Percentiles rank a stretch among this genome's conserved stretches.
phyloP scores from a whole-genome alignment of 2,797 vertebrate species.

The Tadarida brasiliensis region DNA sequence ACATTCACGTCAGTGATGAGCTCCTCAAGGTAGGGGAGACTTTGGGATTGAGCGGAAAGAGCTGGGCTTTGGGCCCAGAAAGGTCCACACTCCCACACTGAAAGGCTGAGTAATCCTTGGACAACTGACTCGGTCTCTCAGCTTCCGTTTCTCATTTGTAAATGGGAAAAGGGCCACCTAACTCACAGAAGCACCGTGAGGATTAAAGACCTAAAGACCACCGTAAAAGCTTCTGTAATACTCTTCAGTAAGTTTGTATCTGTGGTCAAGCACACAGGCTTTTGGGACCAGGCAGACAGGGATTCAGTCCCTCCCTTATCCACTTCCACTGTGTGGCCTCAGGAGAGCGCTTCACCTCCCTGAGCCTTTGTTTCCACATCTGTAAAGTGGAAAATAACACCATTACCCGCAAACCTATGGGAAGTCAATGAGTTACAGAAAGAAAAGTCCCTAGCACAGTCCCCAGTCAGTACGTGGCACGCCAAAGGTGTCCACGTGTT shows the following conservation, averaged over 20 bases:
- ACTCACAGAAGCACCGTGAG: background rate
- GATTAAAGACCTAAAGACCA: background rate
- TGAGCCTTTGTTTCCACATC: background rate
- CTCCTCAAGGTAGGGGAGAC: background rate
- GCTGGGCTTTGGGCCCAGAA: background rate
- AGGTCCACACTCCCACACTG: background rate
- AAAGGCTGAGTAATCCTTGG: background rate
- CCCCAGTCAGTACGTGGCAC: background rate
- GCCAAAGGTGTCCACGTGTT: background rate
- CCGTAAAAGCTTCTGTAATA: background rate
- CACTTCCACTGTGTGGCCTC: background rate
- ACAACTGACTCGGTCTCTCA: background rate
- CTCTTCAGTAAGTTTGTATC: background rate
- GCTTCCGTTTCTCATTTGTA: background rate
- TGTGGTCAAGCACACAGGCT: background rate
- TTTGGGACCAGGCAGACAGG: background rate
- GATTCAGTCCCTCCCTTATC: background rate
- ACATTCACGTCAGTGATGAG: background rate
- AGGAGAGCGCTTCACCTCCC: background rate
- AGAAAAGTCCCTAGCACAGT: background rate
- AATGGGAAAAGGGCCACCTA: background rate
- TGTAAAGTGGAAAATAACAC: background rate
- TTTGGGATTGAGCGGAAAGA: background rate
- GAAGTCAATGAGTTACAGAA: background rate
- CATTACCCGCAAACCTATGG: background rate